A percentile compares a stretch with the other conserved stretches of the same genome.
Evolutionary conservation across 2,113 vertebrate species (phyloP).

Genomic region (Piprites chloris): DNA sequence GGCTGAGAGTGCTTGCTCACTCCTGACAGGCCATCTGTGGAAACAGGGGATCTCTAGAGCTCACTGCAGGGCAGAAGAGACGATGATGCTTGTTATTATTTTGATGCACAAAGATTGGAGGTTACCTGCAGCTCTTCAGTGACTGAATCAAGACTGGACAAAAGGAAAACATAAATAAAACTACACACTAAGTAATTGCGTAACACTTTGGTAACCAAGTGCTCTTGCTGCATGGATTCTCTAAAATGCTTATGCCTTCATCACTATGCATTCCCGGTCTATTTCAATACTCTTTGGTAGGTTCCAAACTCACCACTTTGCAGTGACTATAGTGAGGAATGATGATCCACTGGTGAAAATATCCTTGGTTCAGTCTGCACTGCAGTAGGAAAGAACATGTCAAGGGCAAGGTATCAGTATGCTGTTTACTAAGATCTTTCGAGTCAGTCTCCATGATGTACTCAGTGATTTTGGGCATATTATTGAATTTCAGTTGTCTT

Average conservation of each 20-base stretch:
- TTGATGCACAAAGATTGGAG: background rate
- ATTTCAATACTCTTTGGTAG: background rate
- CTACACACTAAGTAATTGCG: background rate
- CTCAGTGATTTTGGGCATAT: background rate
- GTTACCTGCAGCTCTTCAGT: background rate
- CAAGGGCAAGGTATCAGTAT: background rate
- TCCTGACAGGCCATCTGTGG: background rate
- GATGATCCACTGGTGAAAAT: background rate
- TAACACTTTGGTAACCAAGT: background rate
- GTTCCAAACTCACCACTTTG: background rate
- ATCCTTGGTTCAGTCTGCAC: background rate
- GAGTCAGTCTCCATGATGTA: background rate
- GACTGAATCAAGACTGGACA: background rate
- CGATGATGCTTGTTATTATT: background rate
- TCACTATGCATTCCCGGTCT: background rate
- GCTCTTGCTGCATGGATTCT: background rate
- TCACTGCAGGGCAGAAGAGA: background rate
- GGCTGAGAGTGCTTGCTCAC: accelerated
- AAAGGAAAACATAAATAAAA: background rate
- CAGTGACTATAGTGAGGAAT: background rate
- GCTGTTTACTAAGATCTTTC: background rate
- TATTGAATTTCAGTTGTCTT: background rate
- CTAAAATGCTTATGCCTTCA: background rate
- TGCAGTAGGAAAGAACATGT: background rate
- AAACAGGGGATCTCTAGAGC: background rate